Conservation (phyloP, 2,113 vertebrate genomes). For the Myotis brandtii region DNA sequence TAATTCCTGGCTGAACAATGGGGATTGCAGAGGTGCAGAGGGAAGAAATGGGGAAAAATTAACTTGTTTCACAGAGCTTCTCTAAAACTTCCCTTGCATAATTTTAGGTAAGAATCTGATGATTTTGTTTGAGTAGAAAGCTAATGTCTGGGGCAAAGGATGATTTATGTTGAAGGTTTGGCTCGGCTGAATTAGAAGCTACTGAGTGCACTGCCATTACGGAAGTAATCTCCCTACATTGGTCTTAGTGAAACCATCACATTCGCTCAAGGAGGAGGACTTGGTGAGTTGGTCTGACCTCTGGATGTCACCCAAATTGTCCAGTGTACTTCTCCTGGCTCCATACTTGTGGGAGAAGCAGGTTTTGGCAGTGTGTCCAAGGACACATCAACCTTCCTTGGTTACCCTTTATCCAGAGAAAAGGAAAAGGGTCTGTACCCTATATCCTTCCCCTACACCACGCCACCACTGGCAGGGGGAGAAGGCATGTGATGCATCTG, state of each 20-base stretch:
- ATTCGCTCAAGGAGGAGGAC: not conserved
- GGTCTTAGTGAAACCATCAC: constrained; percentile 4
- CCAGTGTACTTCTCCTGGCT: not conserved
- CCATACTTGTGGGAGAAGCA: not conserved
- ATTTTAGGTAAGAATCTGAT: constrained; percentile 75
- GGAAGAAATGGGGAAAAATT: not conserved
- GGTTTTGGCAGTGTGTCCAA: not conserved
- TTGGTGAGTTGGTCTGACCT: not conserved
- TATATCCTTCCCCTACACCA: not conserved
- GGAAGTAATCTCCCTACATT: not conserved
- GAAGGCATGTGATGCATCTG: not conserved
- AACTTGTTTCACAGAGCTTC: constrained; percentile 59
- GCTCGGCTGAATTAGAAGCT: constrained; percentile 53
- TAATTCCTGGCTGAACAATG: constrained; percentile 51
- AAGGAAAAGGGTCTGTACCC: not conserved
- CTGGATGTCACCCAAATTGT: not conserved
- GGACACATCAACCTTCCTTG: not conserved
- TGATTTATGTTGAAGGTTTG: constrained; percentile 29
- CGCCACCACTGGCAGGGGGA: not conserved
- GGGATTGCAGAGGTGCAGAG: constrained; percentile 69
- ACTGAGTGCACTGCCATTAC: not conserved
- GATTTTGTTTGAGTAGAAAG: constrained; percentile 55
- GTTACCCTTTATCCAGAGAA: not conserved
- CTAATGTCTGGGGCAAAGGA: constrained; percentile 21
- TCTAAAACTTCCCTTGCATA: constrained; percentile 73